phyloP scores from a whole-genome alignment of 2,888 invertebrate species.

The Papilio protenor region DNA sequence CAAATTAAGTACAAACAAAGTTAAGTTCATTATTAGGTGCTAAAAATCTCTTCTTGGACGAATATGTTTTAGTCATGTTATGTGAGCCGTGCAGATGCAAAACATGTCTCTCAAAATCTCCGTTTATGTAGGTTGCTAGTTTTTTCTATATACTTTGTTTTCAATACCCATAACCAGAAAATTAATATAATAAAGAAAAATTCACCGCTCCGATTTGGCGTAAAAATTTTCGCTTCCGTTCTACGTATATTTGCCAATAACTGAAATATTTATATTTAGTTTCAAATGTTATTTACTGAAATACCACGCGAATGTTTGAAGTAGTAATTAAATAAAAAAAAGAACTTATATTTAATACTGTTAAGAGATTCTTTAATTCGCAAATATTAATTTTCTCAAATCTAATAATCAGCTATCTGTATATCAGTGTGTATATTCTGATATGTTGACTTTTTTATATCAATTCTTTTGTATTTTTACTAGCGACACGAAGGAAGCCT shows the following conservation, averaged over 20 bases:
- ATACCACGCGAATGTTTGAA: background rate
- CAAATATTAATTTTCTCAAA: background rate
- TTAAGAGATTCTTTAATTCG: conserved; percentile 11
- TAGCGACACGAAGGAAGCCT: background rate
- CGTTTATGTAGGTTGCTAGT: background rate
- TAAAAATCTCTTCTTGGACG: conserved; percentile 77
- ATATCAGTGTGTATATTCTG: background rate
- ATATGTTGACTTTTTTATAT: background rate
- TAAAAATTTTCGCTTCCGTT: background rate
- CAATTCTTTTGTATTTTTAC: background rate
- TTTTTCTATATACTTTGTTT: background rate
- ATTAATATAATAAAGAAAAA: background rate
- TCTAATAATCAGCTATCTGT: background rate
- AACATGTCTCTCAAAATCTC: background rate
- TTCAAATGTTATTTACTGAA: background rate
- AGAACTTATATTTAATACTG: background rate
- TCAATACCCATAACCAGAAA: background rate
- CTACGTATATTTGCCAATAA: background rate
- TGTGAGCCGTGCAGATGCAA: background rate
- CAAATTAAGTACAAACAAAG: conserved; percentile 79
- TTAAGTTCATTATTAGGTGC: conserved; percentile 66
- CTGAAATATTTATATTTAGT: background rate
- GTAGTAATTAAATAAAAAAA: background rate
- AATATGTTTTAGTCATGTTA: conserved; percentile 54
- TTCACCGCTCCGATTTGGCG: background rate